Percentiles rank a stretch among this genome's conserved stretches.
These are phyloP conservation scores for Oryzias javanicus DNA, from an alignment of 2,113 vertebrate genomes.

Conservation along the genomic window DNA sequence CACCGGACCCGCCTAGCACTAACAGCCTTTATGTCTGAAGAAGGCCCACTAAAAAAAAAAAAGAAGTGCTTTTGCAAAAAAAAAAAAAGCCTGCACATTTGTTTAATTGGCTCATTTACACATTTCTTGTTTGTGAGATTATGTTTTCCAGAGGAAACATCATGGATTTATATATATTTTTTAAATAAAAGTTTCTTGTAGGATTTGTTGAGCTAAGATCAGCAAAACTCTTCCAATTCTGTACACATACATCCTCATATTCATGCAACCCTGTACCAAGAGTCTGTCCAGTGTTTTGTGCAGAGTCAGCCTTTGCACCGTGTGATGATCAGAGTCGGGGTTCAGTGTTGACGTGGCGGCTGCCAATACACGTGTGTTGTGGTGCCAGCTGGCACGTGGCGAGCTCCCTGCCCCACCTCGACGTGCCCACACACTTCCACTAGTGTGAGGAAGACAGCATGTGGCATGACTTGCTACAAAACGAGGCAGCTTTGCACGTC, in stretches of 20 bases:
- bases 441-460: neutral
- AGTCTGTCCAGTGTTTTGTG: constrained; percentile 12
- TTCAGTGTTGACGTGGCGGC: constrained; percentile 63
- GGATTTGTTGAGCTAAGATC: constrained; percentile 13
- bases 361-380: constrained; percentile 42
- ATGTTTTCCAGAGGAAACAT: constrained; percentile 22
- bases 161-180: constrained; percentile 7
- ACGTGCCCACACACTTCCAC: constrained; percentile 22
- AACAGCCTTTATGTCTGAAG: constrained; percentile 41
- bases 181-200: constrained; percentile 28
- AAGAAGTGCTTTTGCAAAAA: constrained; percentile 14
- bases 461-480: neutral
- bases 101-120: constrained; percentile 1
- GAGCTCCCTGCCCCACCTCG: constrained; percentile 49
- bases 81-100: constrained; percentile 16
- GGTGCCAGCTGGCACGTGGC: constrained; percentile 47
- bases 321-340: constrained; percentile 35
- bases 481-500: constrained; percentile 1
- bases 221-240: constrained; percentile 3
- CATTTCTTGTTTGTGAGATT: neutral
- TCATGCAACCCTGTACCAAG: constrained; percentile 7
- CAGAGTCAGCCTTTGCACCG: constrained; percentile 39
- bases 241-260: constrained; percentile 20
- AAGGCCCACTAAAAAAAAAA: neutral
- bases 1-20: constrained; percentile 68